A percentile compares a stretch with the other conserved stretches of the same genome.
Evolutionary conservation across 2,888 invertebrate genomes (phyloP).

Genomic region (Orthonychiurus folsomi): DNA sequence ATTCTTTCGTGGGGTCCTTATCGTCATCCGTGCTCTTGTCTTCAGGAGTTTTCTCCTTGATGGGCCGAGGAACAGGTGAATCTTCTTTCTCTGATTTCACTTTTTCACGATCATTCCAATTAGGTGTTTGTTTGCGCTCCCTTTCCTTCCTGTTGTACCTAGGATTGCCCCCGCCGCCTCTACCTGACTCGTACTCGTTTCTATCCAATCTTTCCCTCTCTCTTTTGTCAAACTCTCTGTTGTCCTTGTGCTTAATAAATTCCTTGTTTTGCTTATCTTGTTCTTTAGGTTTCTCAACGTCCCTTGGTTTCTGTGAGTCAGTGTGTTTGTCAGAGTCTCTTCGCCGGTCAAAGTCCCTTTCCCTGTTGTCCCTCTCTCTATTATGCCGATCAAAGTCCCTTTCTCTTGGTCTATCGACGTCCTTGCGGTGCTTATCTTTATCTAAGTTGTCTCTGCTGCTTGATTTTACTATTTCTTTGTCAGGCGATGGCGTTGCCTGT

Average conservation of each 20-base stretch:
- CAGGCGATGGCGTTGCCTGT: not conserved
- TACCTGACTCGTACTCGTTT: not conserved
- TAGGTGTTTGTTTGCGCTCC: not conserved
- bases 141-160: not conserved
- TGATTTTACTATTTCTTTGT: not conserved
- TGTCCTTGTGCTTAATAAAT: not conserved
- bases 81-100: not conserved
- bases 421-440: constrained; percentile 4
- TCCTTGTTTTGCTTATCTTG: constrained; percentile 18
- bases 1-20: constrained; percentile 17
- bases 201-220: not conserved
- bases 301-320: constrained; percentile 9
- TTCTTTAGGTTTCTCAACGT: constrained; percentile 21
- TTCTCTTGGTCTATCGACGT: constrained; percentile 6
- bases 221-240: not conserved
- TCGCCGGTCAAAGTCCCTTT: constrained; percentile 7
- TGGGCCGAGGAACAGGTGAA: not conserved
- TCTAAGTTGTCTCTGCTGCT: not conserved
- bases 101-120: not conserved
- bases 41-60: constrained; percentile 6
- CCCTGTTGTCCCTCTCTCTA: constrained; percentile 6
- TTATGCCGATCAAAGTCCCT: not conserved
- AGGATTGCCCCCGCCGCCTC: not conserved
- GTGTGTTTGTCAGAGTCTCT: constrained; percentile 1
- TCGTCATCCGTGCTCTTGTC: constrained; percentile 10